Base-by-base conservation (phyloP, 2,888 invertebrate genomes). In the Chorisops tibialis region DNA sequence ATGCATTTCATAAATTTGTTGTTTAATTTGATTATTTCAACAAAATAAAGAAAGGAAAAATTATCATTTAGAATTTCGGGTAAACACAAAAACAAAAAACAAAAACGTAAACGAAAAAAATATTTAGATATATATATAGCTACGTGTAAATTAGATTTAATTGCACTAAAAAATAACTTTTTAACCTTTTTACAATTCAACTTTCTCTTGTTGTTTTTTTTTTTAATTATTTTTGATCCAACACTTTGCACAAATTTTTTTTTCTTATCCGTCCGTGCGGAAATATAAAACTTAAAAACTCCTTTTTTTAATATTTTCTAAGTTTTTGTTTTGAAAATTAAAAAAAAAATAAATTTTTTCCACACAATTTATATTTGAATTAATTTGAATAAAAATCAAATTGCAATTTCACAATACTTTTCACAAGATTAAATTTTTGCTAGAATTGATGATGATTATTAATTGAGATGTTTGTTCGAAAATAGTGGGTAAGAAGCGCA, bases 401-500 rank as follows among this genome's bases (percentile, higher is more conserved):
- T 30, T 30, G 30, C 5, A 30, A 30, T 2, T 7, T 7, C 30
- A 30, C 30, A 41, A 41, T 11, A 37, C 41, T 41, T 12, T n/a
- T 12, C 41, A 41, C 7, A 12, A 16, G 5, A 5, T 37, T 37
- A 11, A 41, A 12, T 5, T 41, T 41, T 41, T 16, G 6, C 7
- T 16, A 41, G 16, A 41, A 41, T 41, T 41, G 16, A 16, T 41
- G 16, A 16, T 41, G 9, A 30, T 30, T 30, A 30, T 30, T 30
- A 7, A 30, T n/a, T n/a, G n/a, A n/a, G n/a, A n/a, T 30, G 30
- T 5, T 30, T 5, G 30, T 30, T 30, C 30, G 7, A 30, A 56
- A 45, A 45, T 43, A 56, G 43, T 56, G 43, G 56, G 45, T 30
- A 56, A 56, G 56, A 43, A 51, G 61, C 45, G 43, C 51, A 63